Percentiles rank a stretch among this genome's conserved stretches.
phyloP scores from a whole-genome alignment of 2,113 vertebrate species.

The Prionailurus bengalensis region DNA sequence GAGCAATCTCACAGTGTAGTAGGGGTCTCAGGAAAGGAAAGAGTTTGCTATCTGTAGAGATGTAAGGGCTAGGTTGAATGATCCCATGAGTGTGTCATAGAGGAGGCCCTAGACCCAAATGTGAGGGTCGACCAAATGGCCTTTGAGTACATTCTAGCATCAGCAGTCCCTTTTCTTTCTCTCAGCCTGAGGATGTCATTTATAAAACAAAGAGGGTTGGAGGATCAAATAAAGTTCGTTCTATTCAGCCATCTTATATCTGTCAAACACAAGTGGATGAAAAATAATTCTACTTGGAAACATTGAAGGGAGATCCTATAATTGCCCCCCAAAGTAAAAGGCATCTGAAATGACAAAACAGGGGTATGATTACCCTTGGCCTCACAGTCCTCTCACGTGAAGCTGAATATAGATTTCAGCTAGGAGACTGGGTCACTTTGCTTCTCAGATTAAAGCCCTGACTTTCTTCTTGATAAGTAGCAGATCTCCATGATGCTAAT shows the following conservation, averaged over 20 bases:
- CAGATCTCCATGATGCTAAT: slow-evolving; percentile 55
- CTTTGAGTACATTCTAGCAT: slow-evolving; percentile 8
- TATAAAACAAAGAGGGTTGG: neutral
- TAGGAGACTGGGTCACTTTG: neutral
- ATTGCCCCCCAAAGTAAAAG: slow-evolving; percentile 25
- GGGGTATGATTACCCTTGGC: neutral
- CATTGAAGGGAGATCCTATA: slow-evolving; percentile 14
- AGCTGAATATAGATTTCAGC: neutral
- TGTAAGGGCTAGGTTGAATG: neutral
- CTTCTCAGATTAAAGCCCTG: slow-evolving; percentile 44
- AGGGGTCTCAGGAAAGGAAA: neutral
- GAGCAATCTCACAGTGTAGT: neutral
- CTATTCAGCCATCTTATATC: neutral
- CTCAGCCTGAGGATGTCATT: neutral
- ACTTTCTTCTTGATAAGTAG: slow-evolving; percentile 12
- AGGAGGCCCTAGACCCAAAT: neutral
- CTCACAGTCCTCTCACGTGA: neutral
- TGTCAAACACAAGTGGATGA: slow-evolving; percentile 39
- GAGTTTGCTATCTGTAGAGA: neutral
- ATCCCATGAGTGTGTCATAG: neutral
- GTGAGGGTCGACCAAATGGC: neutral
- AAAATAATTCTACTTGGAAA: slow-evolving; percentile 38
- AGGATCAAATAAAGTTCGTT: neutral
- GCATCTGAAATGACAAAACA: slow-evolving; percentile 1
- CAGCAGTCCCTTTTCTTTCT: neutral